Conservation (phyloP, 1,140 invertebrate species). For the Amyelois transitella region DNA sequence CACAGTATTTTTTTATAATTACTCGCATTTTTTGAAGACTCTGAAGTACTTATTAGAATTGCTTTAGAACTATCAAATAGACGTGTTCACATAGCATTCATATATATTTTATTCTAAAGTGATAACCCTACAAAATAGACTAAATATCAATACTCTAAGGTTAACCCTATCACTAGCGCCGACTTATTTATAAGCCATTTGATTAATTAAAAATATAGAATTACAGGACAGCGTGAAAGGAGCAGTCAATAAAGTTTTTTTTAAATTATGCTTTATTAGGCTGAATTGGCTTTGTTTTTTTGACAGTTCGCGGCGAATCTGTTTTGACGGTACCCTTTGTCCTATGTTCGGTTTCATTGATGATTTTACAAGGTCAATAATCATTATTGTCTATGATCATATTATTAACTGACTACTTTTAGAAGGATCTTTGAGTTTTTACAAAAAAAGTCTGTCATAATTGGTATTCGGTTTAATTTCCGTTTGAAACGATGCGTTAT, state of each 20-base stretch:
- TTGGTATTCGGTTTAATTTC: neutral
- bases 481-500: neutral
- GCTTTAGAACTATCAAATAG: too few species aligned
- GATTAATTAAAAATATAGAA: conserved; percentile 58
- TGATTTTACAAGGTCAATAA: conserved; percentile 70
- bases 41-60: too few species aligned
- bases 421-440: conserved; percentile 12
- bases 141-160: too few species aligned
- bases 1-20: too few species aligned
- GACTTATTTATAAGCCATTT: conserved; percentile 45
- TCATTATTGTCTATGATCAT: conserved; percentile 65
- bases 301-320: conserved; percentile 27
- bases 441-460: neutral
- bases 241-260: conserved; percentile 64
- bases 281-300: conserved; percentile 68
- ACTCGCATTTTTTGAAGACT: too few species aligned
- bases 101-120: too few species aligned
- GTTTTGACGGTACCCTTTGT: conserved; percentile 53
- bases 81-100: too few species aligned
- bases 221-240: conserved; percentile 39
- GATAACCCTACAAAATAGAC: neutral
- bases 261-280: conserved; percentile 69
- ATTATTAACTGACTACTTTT: conserved; percentile 64
- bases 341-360: conserved; percentile 58
- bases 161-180: conserved; percentile 33